These are phyloP conservation scores for Eidolon helvum DNA, from an alignment of 2,113 vertebrate genomes.

Conservation along the genomic window DNA sequence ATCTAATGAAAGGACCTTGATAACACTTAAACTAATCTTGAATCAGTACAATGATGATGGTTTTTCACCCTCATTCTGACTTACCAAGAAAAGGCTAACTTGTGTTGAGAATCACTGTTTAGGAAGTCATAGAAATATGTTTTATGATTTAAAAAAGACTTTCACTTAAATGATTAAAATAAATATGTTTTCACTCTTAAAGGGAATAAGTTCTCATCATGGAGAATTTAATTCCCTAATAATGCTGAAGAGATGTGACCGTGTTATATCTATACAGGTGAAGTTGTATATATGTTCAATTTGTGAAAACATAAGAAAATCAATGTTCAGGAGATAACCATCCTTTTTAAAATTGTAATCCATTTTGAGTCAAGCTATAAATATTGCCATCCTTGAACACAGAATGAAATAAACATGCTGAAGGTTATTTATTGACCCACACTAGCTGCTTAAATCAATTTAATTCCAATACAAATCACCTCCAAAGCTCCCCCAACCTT, in stretches of 20 bases:
- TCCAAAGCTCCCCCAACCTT: background rate
- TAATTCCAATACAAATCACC: constrained; percentile 21
- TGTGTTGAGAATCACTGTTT: background rate
- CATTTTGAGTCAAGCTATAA: constrained; percentile 51
- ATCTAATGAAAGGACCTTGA: background rate
- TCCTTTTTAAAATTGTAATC: constrained; percentile 36
- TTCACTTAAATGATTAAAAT: constrained; percentile 18
- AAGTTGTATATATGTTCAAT: background rate
- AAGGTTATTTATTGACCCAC: constrained; percentile 48
- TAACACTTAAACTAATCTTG: background rate
- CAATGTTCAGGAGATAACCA: constrained; percentile 31
- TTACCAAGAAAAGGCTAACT: background rate
- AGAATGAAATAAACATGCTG: constrained; percentile 54
- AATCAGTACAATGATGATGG: background rate
- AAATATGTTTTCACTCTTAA: background rate
- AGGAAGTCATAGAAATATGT: background rate
- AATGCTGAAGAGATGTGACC: background rate
- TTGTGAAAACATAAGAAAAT: constrained; percentile 54
- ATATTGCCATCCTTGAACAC: constrained; percentile 49
- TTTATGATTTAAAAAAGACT: background rate
- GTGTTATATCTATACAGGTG: background rate
- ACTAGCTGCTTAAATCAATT: constrained; percentile 45
- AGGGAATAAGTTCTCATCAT: background rate
- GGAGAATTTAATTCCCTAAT: background rate
- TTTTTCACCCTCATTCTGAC: background rate